phyloP scores from a whole-genome alignment of 2,113 vertebrate species.

The Neotragus moschatus region DNA sequence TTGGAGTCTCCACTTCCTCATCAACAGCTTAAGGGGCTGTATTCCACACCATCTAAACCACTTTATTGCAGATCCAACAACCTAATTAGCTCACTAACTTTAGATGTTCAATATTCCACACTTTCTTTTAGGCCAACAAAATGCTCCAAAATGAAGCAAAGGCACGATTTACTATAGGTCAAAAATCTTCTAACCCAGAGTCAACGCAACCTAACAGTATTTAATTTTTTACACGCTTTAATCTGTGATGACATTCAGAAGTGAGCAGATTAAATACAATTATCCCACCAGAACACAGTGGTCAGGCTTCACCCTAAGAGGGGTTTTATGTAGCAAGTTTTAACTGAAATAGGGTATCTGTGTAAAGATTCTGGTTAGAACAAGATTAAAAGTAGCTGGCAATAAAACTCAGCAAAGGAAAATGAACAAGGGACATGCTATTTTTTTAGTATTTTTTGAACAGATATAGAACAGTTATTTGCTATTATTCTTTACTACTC shows the following conservation, averaged over 20 bases:
- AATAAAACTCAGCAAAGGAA: neutral
- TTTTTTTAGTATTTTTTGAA: constrained; percentile 11
- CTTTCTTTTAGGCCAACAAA: neutral
- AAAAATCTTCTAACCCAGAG: constrained; percentile 42
- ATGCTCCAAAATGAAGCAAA: constrained; percentile 40
- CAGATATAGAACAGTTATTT: neutral
- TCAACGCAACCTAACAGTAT: constrained; percentile 51
- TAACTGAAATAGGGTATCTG: neutral
- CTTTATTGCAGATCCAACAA: neutral
- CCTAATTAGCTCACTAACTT: neutral
- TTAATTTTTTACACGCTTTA: constrained; percentile 65
- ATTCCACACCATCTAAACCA: neutral
- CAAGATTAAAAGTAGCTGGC: neutral
- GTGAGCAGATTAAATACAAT: constrained; percentile 55
- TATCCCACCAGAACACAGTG: constrained; percentile 42
- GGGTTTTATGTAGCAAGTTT: constrained; percentile 8
- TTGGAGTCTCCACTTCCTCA: neutral
- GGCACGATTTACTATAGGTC: constrained; percentile 42
- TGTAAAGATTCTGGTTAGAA: neutral
- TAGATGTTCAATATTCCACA: neutral
- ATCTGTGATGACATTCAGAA: constrained; percentile 59
- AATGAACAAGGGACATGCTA: neutral
- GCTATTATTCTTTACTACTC: neutral
- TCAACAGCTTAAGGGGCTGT: neutral
- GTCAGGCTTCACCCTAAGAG: neutral